Base-by-base conservation (phyloP, 2,113 vertebrate species). In the Paralichthys olivaceus region DNA sequence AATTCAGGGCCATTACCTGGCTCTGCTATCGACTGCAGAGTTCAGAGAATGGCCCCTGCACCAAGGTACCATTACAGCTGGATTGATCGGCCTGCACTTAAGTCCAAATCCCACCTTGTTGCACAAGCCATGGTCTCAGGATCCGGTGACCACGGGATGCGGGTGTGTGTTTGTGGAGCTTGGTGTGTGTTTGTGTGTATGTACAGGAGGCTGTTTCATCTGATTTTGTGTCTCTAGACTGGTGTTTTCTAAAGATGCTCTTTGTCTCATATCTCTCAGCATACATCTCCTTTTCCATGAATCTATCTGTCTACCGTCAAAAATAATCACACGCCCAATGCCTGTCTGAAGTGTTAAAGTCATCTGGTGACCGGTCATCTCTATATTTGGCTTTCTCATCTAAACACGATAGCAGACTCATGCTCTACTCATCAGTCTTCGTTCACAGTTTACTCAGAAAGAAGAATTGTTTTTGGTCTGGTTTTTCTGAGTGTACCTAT, bases 31-130 rank as follows among this genome's bases (percentile, higher is more conserved):
- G 89, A 91, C 90, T 91, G 79, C 76, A 78, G 68, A 75, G 85
- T 86, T 88, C 85, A 87, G 84, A 90, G 85, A 87, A 80, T 67
- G 86, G 86, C 77, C 56, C 69, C 73, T 80, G 81, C 82, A 77
- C 86, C 72, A 71, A 90, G 91, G 89, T 93, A 91, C 92, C 90
- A 87, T 94, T 93, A 93, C 91, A 89, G 77, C 84, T 80, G 79
- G 69, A 94, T 91, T 93, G 92, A 94, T 93, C 88, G 51, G 82
- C 55, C 84, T 92, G 89, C 92, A 92, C 94, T 94, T 92, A 93
- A 91, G 89, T 89, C 85, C 88, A 89, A 88, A 90, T 91, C 84
- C 86, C 78, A 84, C 89, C 83, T 82, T 87, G 86, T 90, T 92
- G 88, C 89, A 80, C 84, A 79, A 90, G 77, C 80, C 83, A 81